Evolutionary conservation across 1,140 invertebrate species (phyloP).

Genomic region (Macrocentrus cingulum): DNA sequence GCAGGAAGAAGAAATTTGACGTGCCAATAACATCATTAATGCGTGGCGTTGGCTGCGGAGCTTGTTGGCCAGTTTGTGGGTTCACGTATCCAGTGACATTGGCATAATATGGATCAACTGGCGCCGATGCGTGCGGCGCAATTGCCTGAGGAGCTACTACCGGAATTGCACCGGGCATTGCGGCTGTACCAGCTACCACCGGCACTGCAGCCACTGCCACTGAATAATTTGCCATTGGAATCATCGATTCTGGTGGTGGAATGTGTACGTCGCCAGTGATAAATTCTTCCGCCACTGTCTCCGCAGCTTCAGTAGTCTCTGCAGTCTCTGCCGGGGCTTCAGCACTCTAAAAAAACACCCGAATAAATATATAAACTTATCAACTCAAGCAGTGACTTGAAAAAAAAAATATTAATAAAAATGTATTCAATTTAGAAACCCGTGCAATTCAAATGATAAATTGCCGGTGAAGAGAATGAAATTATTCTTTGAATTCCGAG

Average conservation of each 20-base stretch:
- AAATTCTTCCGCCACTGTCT: slow-evolving; percentile 42
- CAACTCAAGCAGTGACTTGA: no score
- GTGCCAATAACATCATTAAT: slow-evolving; percentile 66
- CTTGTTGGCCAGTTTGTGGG: slow-evolving; percentile 24
- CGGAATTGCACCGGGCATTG: slow-evolving; percentile 47
- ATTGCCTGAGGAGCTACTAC: slow-evolving; percentile 48
- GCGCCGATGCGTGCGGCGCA: slow-evolving; percentile 40
- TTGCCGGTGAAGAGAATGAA: no score
- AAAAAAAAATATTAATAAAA: no score
- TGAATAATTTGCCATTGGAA: slow-evolving; percentile 48
- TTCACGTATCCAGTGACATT: slow-evolving; percentile 47
- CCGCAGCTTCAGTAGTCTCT: slow-evolving; percentile 34
- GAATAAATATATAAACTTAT: no score
- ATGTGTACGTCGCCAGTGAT: slow-evolving; percentile 49
- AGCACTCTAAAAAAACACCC: no score
- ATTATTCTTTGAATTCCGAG: no score
- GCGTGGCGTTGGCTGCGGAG: slow-evolving; percentile 54
- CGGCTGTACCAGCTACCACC: slow-evolving; percentile 47
- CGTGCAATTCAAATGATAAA: no score
- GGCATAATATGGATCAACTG: slow-evolving; percentile 49
- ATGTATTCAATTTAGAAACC: no score
- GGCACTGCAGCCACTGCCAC: slow-evolving; percentile 47
- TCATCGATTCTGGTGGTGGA: slow-evolving; percentile 46
- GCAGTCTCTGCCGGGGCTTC: slow-evolving; percentile 25
- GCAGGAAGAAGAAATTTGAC: slow-evolving; percentile 58